Evolutionary conservation across 2,113 vertebrate genomes (phyloP).

Genomic region (Chiloscyllium plagiosum): DNA sequence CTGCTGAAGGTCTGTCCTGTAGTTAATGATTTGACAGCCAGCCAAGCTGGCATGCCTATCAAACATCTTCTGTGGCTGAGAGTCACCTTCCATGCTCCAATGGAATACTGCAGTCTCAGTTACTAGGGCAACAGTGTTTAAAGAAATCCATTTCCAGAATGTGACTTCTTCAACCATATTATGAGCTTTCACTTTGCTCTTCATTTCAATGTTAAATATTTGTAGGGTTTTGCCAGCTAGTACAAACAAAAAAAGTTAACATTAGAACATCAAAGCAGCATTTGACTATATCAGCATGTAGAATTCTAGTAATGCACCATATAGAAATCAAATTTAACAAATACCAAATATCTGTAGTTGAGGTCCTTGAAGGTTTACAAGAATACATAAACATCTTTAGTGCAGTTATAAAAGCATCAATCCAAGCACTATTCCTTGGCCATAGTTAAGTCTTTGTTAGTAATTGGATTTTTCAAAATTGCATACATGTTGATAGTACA

Average conservation of each 20-base stretch:
- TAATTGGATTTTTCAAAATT: not conserved
- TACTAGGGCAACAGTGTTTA: slow-evolving; percentile 80
- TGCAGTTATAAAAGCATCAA: not conserved
- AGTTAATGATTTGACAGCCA: slow-evolving; percentile 85
- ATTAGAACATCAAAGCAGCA: not conserved
- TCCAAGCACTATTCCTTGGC: not conserved
- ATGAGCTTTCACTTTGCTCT: slow-evolving; percentile 89
- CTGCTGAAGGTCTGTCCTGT: slow-evolving; percentile 80
- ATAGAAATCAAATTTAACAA: not conserved
- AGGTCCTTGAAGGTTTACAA: not conserved
- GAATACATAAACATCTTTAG: not conserved
- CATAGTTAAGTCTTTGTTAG: not conserved
- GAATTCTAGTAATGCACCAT: not conserved
- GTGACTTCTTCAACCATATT: slow-evolving; percentile 83
- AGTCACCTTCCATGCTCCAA: slow-evolving; percentile 91
- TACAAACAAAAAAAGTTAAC: not conserved
- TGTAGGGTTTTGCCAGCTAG: slow-evolving; percentile 86
- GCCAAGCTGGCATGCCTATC: slow-evolving; percentile 81
- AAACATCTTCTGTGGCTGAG: slow-evolving; percentile 79
- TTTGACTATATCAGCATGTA: not conserved
- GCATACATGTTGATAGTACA: not conserved
- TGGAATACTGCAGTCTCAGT: slow-evolving; percentile 81
- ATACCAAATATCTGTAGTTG: not conserved
- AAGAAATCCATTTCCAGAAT: slow-evolving; percentile 93
- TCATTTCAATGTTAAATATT: slow-evolving; percentile 94